Evolutionary conservation across 2,888 invertebrate genomes (phyloP).

Genomic region (Antitype chi): DNA sequence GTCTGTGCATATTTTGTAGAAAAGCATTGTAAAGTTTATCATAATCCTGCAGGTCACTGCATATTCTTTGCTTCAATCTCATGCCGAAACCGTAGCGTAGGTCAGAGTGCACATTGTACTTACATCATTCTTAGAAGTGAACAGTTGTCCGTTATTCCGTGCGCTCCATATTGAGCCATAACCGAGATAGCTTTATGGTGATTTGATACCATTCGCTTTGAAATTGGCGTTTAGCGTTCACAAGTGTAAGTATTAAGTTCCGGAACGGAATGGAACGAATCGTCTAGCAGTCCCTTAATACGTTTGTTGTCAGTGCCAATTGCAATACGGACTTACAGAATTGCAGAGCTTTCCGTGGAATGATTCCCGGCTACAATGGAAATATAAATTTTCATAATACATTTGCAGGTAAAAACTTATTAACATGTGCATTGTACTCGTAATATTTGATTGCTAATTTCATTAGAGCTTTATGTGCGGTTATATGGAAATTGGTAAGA

Average conservation of each 20-base stretch:
- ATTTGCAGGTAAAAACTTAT: slow-evolving; percentile 32
- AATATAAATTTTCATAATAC: slow-evolving; percentile 43
- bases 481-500: slow-evolving; percentile 26
- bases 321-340: slow-evolving; percentile 48
- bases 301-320: slow-evolving; percentile 63
- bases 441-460: slow-evolving; percentile 42
- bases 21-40: slow-evolving; percentile 66
- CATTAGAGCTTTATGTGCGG: slow-evolving; percentile 15
- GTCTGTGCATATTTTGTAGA: slow-evolving; percentile 56
- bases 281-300: slow-evolving; percentile 59
- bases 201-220: slow-evolving; percentile 88
- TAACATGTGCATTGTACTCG: slow-evolving; percentile 42
- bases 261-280: slow-evolving; percentile 68
- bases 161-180: slow-evolving; percentile 84
- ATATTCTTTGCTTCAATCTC: slow-evolving; percentile 76
- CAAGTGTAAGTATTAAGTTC: slow-evolving; percentile 71
- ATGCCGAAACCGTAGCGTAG: slow-evolving; percentile 71
- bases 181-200: slow-evolving; percentile 87
- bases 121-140: slow-evolving; percentile 78
- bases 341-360: slow-evolving; percentile 44
- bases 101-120: slow-evolving; percentile 76
- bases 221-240: slow-evolving; percentile 85
- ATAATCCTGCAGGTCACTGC: slow-evolving; percentile 72
- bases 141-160: slow-evolving; percentile 81
- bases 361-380: slow-evolving; percentile 45